Conservation (phyloP, 2,797 vertebrate genomes). For the Clamator glandarius region DNA sequence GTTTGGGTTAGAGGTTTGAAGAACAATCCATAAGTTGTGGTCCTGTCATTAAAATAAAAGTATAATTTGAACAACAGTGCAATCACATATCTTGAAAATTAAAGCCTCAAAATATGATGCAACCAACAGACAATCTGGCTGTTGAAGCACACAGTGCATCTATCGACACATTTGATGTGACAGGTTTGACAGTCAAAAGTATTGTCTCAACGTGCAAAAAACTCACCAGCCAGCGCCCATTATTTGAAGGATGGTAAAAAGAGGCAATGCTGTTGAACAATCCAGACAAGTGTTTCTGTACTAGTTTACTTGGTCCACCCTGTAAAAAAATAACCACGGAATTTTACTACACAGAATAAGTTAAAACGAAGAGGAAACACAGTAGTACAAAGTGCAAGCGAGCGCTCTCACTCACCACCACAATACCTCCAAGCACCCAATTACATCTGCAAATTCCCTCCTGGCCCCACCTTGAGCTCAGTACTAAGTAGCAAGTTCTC, state of each 20-base stretch:
- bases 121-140: not conserved
- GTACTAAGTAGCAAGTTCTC: not conserved
- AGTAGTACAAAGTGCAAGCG: not conserved
- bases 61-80: not conserved
- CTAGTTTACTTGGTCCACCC: slow-evolving; percentile 95
- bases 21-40: not conserved
- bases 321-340: slow-evolving; percentile 64
- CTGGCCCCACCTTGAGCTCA: not conserved
- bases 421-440: not conserved
- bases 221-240: slow-evolving; percentile 98
- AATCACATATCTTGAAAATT: not conserved
- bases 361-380: not conserved
- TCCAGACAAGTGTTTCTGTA: slow-evolving; percentile 93
- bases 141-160: not conserved
- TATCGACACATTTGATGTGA: not conserved
- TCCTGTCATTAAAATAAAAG: not conserved
- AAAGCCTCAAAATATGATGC: not conserved
- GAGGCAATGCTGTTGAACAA: slow-evolving; percentile 96
- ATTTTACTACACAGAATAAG: not conserved
- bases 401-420: not conserved
- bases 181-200: not conserved
- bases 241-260: slow-evolving; percentile 98
- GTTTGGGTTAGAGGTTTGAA: not conserved
- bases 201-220: not conserved
- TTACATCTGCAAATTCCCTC: not conserved